Conservation (phyloP, 2,113 vertebrate genomes). For the Corythornis madagascariensis region DNA sequence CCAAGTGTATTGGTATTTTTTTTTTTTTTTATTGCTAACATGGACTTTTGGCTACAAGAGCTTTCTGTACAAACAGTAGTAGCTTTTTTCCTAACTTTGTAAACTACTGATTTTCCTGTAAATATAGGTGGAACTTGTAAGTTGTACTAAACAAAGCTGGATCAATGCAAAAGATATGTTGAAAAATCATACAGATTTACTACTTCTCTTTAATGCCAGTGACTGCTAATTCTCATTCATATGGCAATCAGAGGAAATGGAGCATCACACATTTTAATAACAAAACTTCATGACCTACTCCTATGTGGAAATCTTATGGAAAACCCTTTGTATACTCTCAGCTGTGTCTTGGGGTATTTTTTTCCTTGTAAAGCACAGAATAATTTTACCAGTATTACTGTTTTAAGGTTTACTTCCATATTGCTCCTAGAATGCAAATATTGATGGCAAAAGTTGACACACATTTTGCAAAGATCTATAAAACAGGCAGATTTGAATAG, state of each 20-base stretch:
- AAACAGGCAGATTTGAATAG: neutral
- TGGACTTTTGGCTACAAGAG: neutral
- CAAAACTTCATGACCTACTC: neutral
- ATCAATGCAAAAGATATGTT: neutral
- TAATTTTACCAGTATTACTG: neutral
- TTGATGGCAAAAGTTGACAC: neutral
- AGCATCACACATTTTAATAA: neutral
- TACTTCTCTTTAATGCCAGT: neutral
- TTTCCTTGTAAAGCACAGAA: neutral
- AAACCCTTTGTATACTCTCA: neutral
- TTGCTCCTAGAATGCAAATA: neutral
- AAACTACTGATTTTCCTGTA: neutral
- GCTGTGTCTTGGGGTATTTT: neutral
- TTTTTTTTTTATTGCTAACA: neutral
- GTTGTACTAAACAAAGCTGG: neutral
- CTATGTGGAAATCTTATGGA: neutral
- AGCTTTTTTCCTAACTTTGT: neutral
- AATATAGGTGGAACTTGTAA: neutral
- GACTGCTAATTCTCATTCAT: neutral
- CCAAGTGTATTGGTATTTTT: neutral
- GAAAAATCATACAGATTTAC: neutral
- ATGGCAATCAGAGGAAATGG: neutral
- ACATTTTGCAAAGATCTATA: neutral
- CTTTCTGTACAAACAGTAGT: neutral
- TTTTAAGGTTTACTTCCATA: neutral